These are phyloP conservation scores for Autographa pulchrina DNA, from an alignment of 2,888 invertebrate genomes.

Conservation along the genomic window DNA sequence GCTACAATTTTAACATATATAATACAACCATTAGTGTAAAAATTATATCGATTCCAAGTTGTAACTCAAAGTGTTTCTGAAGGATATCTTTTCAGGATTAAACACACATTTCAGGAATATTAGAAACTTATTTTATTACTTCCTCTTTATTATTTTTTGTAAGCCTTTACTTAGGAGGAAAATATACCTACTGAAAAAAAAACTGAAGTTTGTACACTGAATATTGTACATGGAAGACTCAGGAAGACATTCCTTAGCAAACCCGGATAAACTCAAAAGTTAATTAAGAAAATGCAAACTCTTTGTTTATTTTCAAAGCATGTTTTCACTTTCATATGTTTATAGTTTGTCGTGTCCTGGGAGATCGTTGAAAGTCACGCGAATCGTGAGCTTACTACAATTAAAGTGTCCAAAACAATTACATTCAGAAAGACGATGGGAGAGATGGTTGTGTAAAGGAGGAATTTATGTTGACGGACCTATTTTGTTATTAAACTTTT, in stretches of 20 bases:
- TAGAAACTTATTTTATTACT: too few relatives aligned
- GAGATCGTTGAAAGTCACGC: slow-evolving; percentile 67
- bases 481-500: neutral
- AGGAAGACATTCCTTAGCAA: neutral
- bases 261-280: neutral
- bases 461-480: slow-evolving; percentile 19
- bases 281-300: neutral
- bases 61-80: too few relatives aligned
- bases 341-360: slow-evolving; percentile 49
- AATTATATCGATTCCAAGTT: too few relatives aligned
- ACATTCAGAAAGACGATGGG: slow-evolving; percentile 55
- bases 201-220: too few relatives aligned
- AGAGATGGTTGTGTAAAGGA: slow-evolving; percentile 58
- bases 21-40: too few relatives aligned
- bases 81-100: too few relatives aligned
- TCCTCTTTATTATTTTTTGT: too few relatives aligned
- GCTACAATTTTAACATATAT: too few relatives aligned
- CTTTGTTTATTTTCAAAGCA: slow-evolving; percentile 29
- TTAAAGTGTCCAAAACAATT: slow-evolving; percentile 73
- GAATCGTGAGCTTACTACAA: slow-evolving; percentile 67
- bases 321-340: slow-evolving; percentile 71
- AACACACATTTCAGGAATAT: too few relatives aligned
- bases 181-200: too few relatives aligned
- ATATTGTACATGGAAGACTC: too few relatives aligned
- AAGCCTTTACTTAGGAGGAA: too few relatives aligned